A percentile compares a stretch with the other conserved stretches of the same genome.
Conservation (phyloP, 2,888 invertebrate genomes). For the Electrophaes corylata region DNA sequence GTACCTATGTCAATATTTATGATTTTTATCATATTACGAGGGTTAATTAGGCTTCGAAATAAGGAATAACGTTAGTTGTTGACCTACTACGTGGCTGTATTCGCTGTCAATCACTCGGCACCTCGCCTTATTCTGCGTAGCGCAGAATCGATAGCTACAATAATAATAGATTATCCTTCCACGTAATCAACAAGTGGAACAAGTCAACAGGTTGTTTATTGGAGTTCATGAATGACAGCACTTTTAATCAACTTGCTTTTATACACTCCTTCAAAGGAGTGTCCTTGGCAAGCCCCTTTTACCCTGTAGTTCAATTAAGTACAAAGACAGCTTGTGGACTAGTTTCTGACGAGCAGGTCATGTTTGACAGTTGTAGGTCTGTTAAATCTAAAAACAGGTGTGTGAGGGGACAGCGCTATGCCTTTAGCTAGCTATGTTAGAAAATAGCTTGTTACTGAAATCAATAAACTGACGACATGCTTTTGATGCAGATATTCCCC, state of each 20-base stretch:
- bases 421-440: background rate
- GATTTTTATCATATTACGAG: no score
- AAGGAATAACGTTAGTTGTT: no score
- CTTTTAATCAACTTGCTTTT: conserved; percentile 17
- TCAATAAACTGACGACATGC: conserved; percentile 6
- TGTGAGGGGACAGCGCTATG: no score
- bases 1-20: no score
- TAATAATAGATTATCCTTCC: background rate
- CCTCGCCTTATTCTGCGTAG: conserved; percentile 4
- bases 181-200: conserved; percentile 23
- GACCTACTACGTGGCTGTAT: background rate
- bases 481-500: background rate
- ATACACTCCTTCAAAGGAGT: background rate
- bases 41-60: no score
- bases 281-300: conserved; percentile 7
- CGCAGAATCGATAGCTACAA: background rate
- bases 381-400: no score
- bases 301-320: no score
- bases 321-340: no score
- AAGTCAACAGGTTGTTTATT: conserved; percentile 21
- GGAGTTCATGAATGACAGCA: conserved; percentile 18
- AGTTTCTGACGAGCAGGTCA: no score
- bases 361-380: no score
- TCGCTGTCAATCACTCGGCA: background rate
- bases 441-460: background rate